Evolutionary conservation across 2,888 invertebrate species (phyloP), one percentile per base, ranked within the genome.

Genomic region (Trilocha varians): DNA sequence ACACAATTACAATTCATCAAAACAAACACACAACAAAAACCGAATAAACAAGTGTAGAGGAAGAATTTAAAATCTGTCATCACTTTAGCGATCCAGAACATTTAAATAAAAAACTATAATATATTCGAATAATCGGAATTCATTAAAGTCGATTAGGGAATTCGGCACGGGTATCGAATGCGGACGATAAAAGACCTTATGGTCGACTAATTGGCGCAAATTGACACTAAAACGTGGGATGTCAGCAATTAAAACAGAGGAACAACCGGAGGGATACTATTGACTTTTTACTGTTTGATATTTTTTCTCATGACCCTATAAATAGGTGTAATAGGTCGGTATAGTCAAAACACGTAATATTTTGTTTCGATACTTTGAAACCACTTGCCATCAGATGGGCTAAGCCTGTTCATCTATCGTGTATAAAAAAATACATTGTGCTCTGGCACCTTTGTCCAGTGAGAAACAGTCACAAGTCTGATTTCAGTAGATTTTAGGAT

Each of bases 1-100:
- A 39, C 16, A 39, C 39, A 36, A 39, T 32, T 16, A 33, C 34
- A 45, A 16, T 15, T 17, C 58, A 82, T 84, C 77, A 63, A 83
- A 78, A 68, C 73, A 71, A 75, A 71, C 62, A 67, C 50, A 39
- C 33, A 40, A 50, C 66, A 78, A 72, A 74, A 78, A 69, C 50
- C 62, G 54, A 48, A 57, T 56, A 57, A 61, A 70, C 80, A 84
- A 84, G 83, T 84, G 83, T 83, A 84, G 83, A 77, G 62, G 68
- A 79, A 79, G 78, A 84, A 83, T 83, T 83, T 78, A 75, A 82
- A 84, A 79, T 84, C 78, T 84, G 80, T 83, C 85, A 84, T 82
- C 76, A 66, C 69, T 69, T 78, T 68, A 36, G 64, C 77, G 75
- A 84, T 82, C 78, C 78, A 65, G 73, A 73, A 71, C 76, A 74